Conservation (phyloP, 2,888 invertebrate genomes). For the Omphaloscelis lunosa region DNA sequence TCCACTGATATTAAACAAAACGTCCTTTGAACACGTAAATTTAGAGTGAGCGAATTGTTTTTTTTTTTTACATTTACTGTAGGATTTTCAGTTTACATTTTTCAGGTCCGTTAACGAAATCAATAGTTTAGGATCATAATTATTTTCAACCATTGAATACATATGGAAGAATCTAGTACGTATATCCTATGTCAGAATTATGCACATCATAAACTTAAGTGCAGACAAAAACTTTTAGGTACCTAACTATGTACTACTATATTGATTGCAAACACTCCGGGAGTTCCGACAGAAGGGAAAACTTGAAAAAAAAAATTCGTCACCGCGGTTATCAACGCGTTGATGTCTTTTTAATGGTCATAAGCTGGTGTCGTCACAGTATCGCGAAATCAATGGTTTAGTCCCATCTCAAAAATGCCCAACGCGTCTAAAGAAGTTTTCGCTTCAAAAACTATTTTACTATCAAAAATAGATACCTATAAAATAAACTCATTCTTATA, state of each 20-base stretch:
- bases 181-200: neutral
- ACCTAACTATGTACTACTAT: too few species aligned
- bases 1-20: constrained; percentile 63
- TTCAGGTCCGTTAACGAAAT: neutral
- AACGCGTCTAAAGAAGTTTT: too few species aligned
- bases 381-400: too few species aligned
- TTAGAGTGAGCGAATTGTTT: neutral
- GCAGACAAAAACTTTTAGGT: neutral
- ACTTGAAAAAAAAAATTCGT: too few species aligned
- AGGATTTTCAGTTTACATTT: neutral
- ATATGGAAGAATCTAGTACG: neutral
- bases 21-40: neutral
- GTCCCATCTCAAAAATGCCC: too few species aligned
- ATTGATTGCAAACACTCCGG: too few species aligned
- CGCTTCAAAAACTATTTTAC: too few species aligned
- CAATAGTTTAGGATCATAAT: neutral
- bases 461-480: neutral
- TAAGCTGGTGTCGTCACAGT: too few species aligned
- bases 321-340: too few species aligned
- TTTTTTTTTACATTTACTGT: neutral
- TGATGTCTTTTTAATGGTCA: too few species aligned
- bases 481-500: neutral
- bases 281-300: too few species aligned
- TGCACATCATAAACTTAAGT: neutral
- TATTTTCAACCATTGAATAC: neutral